Percentiles rank a stretch among this genome's conserved stretches.
Conservation (phyloP, 2,113 vertebrate genomes). For the Coturnix japonica region DNA sequence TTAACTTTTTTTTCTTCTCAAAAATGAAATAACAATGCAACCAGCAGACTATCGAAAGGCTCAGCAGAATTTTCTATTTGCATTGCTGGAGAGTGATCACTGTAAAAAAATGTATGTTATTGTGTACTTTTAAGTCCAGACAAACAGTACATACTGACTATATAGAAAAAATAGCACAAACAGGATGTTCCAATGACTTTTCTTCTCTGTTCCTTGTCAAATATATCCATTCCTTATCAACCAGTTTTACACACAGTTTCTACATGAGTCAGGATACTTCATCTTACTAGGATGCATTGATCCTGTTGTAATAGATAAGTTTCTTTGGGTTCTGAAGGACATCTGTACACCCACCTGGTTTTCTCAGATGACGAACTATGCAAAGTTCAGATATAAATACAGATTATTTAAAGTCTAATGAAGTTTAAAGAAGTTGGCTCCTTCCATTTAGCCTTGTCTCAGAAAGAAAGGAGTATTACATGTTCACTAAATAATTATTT, state of each 20-base stretch:
- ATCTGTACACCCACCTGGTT: background rate
- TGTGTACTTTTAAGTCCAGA: slow-evolving; percentile 61
- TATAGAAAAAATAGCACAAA: slow-evolving; percentile 58
- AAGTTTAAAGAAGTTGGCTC: background rate
- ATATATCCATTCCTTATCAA: slow-evolving; percentile 40
- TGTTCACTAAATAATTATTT: background rate
- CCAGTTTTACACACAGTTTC: background rate
- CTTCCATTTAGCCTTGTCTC: background rate
- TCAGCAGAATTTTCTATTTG: slow-evolving; percentile 66
- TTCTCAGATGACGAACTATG: background rate
- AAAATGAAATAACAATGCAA: slow-evolving; percentile 67
- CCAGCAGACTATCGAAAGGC: slow-evolving; percentile 74
- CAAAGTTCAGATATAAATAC: background rate
- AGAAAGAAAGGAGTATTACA: background rate
- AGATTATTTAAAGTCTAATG: background rate
- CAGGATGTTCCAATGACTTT: slow-evolving; percentile 65
- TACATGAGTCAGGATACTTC: background rate
- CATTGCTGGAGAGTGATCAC: slow-evolving; percentile 62
- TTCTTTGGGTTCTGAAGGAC: background rate
- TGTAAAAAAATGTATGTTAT: slow-evolving; percentile 62
- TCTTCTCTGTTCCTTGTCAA: background rate
- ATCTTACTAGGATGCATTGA: background rate
- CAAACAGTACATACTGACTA: slow-evolving; percentile 25
- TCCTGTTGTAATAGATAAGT: background rate
- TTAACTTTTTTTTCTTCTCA: slow-evolving; percentile 63